A percentile compares a stretch with the other conserved stretches of the same genome.
phyloP scores from a whole-genome alignment of 2,113 vertebrate species.

The Brachirus orientalis region DNA sequence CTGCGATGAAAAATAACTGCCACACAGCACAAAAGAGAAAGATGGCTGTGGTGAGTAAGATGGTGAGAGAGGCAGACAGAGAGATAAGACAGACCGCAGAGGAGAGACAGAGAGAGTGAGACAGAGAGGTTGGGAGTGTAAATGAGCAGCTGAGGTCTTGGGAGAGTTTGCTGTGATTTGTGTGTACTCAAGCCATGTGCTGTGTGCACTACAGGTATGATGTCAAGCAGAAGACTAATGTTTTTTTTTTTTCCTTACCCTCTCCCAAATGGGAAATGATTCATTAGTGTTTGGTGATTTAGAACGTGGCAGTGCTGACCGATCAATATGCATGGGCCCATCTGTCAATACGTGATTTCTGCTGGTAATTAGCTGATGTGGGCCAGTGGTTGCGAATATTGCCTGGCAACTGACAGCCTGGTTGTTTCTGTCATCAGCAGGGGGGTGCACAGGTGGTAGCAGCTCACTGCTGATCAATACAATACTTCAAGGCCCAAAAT shows the following conservation, averaged over 20 bases:
- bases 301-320: conserved; percentile 73
- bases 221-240: conserved; percentile 65
- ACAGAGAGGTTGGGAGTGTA: conserved; percentile 25
- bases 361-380: conserved; percentile 84
- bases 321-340: conserved; percentile 81
- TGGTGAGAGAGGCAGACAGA: conserved; percentile 44
- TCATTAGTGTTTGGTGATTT: conserved; percentile 80
- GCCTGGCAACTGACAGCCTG: conserved; percentile 79
- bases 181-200: conserved; percentile 41
- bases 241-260: conserved; percentile 35
- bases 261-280: conserved; percentile 76
- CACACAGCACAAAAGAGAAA: conserved; percentile 42
- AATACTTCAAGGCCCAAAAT: conserved; percentile 58
- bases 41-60: conserved; percentile 44
- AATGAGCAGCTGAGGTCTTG: conserved; percentile 43
- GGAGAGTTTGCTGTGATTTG: conserved; percentile 56
- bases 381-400: conserved; percentile 79
- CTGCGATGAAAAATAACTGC: conserved; percentile 81
- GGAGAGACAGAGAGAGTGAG: conserved; percentile 6
- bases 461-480: conserved; percentile 63
- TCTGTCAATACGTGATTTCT: conserved; percentile 83
- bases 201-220: conserved; percentile 63
- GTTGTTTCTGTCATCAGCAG: conserved; percentile 77
- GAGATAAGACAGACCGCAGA: conserved; percentile 28
- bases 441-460: conserved; percentile 70